phyloP scores from a whole-genome alignment of 2,888 invertebrate species.

The Andrena trimmerana region DNA sequence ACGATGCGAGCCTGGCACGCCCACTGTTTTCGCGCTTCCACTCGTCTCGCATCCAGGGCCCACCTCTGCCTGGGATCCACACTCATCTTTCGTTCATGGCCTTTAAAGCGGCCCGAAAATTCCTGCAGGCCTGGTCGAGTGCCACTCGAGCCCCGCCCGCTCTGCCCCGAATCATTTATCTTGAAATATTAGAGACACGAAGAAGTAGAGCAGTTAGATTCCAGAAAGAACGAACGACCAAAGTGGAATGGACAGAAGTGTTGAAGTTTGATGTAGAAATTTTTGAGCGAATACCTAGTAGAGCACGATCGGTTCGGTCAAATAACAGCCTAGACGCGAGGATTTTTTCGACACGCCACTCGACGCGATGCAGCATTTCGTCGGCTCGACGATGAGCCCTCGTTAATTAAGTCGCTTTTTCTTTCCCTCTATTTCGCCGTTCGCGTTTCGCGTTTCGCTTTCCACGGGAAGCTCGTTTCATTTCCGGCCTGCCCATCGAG shows the following conservation, averaged over 20 bases:
- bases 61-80: constrained; percentile 24
- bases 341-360: neutral
- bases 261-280: no score
- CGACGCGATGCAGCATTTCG: constrained; percentile 4
- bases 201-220: no score
- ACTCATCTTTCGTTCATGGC: constrained; percentile 1
- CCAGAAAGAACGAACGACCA: no score
- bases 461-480: constrained; percentile 31
- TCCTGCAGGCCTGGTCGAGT: no score
- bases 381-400: neutral
- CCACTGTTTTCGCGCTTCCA: constrained; percentile 60
- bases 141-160: no score
- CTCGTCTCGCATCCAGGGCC: neutral
- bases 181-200: no score
- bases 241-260: no score
- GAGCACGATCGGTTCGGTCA: neutral
- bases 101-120: neutral
- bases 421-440: neutral
- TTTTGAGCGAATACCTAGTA: neutral
- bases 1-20: constrained; percentile 65
- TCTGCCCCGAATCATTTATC: no score
- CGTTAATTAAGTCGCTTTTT: constrained; percentile 33
- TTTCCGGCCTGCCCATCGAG: constrained; percentile 43
- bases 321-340: constrained; percentile 3
- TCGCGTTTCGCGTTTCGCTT: constrained; percentile 25